Evolutionary conservation across 1,140 invertebrate genomes (phyloP).

Genomic region (Drosophila watanabei): DNA sequence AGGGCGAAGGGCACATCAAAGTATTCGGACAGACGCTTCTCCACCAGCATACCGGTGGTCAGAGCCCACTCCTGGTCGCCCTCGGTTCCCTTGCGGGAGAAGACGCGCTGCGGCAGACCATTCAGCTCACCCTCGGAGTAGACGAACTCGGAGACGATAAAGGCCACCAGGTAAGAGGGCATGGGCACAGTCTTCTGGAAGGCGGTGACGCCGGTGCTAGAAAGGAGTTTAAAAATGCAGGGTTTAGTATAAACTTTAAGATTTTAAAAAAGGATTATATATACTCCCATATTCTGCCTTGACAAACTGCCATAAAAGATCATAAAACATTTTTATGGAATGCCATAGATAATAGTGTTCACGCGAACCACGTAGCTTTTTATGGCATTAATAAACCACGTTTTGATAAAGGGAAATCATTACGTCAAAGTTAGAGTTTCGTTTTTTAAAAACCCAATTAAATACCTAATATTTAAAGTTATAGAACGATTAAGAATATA

Average conservation of each 20-base stretch:
- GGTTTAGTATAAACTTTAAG: neutral
- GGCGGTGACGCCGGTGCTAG: slow-evolving; percentile 60
- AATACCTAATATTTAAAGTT: no score
- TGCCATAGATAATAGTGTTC: neutral
- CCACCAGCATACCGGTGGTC: slow-evolving; percentile 70
- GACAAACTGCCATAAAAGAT: neutral
- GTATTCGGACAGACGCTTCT: slow-evolving; percentile 70
- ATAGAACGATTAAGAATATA: neutral
- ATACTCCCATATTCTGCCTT: neutral
- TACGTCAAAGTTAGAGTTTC: neutral
- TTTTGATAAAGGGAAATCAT: neutral
- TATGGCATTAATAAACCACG: neutral
- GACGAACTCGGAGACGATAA: slow-evolving; percentile 87
- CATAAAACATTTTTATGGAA: slow-evolving; percentile 1
- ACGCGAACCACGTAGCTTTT: neutral
- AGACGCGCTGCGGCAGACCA: slow-evolving; percentile 77
- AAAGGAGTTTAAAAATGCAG: neutral
- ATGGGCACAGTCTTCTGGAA: slow-evolving; percentile 66
- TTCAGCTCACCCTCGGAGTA: slow-evolving; percentile 72
- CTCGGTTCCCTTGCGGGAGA: slow-evolving; percentile 73
- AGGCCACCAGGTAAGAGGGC: slow-evolving; percentile 79
- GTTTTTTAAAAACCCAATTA: neutral
- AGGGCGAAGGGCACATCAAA: slow-evolving; percentile 67
- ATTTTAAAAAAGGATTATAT: neutral
- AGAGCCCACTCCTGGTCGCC: slow-evolving; percentile 78